Evolutionary conservation across 2,113 vertebrate species (phyloP), one percentile per base, ranked within the genome.

Genomic region (Hyaena hyaena): DNA sequence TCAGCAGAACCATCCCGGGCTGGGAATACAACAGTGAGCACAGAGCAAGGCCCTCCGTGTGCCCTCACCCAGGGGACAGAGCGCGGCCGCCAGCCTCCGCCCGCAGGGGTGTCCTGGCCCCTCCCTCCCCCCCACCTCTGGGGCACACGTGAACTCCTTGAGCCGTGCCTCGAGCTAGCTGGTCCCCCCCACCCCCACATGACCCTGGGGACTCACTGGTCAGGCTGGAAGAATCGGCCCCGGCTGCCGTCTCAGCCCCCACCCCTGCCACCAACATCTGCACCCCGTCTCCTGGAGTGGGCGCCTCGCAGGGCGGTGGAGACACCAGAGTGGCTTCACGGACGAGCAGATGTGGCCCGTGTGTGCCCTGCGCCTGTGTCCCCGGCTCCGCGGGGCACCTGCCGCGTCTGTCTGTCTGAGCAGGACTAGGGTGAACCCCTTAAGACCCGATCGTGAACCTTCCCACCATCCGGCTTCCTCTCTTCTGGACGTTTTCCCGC

Each of bases 381-480:
- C 65, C 11, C 55, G 4, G 53, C 50, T 35, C 21, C 3, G 1
- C 9, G 71, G 48, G 50, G 16, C 0, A 1, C 39, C 39, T 4
- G 4, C 43, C 26, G 0, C 74, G 12, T 50, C 43, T 31, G 35
- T 28, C 24, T 10, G 26, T 69, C 14, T 35, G 50, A 74, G 24
- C 55, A 50, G 45, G 17, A 71, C 12, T 5, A 10, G 10, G 4
- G 9, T 21, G 15, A 33, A 7, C 8, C 76, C 35, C 35, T 31
- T 10, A 2, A 28, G 39, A 71, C 50, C 16, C 12, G 11, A 4
- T 7, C 31, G 14, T 31, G 33, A 12, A 14, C 63, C 26, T 61
- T 45, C 80, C n/a, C 4, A 0, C 24, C 3, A 2, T 16, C 1
- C 2, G 2, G 8, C 4, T 14, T 31, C 45, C 33, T 66, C 35